Base-by-base conservation (phyloP, 2,888 invertebrate species). In the Tachina grossa region DNA sequence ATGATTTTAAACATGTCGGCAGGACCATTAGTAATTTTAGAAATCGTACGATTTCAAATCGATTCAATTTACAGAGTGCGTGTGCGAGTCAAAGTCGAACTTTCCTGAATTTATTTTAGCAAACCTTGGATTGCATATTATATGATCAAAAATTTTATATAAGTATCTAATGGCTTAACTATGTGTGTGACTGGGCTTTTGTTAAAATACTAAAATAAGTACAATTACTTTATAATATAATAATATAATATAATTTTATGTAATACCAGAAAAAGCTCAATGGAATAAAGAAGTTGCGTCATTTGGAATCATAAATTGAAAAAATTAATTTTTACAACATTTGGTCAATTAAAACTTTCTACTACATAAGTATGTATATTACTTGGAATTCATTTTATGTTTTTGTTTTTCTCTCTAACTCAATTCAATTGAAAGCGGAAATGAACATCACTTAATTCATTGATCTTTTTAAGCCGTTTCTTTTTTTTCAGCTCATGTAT, bases 351-450 rank as follows among this genome's bases (percentile, higher is more conserved):
- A 72, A 41, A 72, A 74, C 41, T 66, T 80, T 47, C 74, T 59
- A 57, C 31, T 31, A 6, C 31, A 31, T 1, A 31, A n/a, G n/a
- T n/a, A n/a, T n/a, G n/a, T n/a, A n/a, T n/a, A 31, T 31, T 31
- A 31, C 49, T 31, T 57, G 66, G 9, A 31, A 66, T 47, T 51
- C 5, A 61, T 74, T 74, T 22, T 14, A 49, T 45, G 9, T 65
- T 45, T 53, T 45, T 53, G 3, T 10, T 14, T 66, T 55, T 65
- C 41, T 65, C 22, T 39, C 22, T 57, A 45, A 66, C 45, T 47
- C 41, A 69, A 75, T 77, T 77, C 86, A 55, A 71, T 49, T 75
- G 69, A 84, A 81, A 86, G 65, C 86, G 84, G 86, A 84, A 84
- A 84, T 78, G 74, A 81, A 84, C 84, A 86, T 81, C 84, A 85